Evolutionary conservation across 2,113 vertebrate species (phyloP), one percentile per base, ranked within the genome.

Genomic region (Mobula hypostoma): DNA sequence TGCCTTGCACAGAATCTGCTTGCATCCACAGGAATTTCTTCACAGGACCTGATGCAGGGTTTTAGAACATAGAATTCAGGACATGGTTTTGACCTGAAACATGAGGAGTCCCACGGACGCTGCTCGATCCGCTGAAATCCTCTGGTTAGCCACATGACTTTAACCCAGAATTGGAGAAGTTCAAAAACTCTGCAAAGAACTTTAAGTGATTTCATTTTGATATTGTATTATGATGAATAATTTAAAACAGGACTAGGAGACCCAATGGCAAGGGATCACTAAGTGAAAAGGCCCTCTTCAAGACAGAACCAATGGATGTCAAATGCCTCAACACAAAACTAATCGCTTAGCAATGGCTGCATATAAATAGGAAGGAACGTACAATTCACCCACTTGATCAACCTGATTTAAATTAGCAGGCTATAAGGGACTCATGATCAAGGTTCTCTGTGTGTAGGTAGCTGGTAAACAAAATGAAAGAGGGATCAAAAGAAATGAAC

Each of bases 401-500:
- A 56, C 91, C 24, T 27, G 8, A 93, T 93, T 76, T 2, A 76
- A 74, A 93, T 74, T 74, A 93, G 36, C 68, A 17, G 36, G 12
- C 56, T 63, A 68, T 19, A 17, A 66, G 68, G 15, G 29, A 29
- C 15, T 32, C 21, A 27, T 27, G 90, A 68, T 93, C 90, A 93
- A 93, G 4, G 32, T 74, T 93, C 68, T 72, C n/a, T 48, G 15
- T 68, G 15, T 68, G 68, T 66, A 70, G 90, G 90, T 72, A 74
- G 68, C 32, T 93, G 36, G 66, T 74, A 93, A 93, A 27, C 66
- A 93, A 74, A 93, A 21, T 93, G 68, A 66, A 93, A 70, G 90
- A 72, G 90, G 48, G 24, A 36, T 93, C 32, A 14, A 14, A 74
- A 90, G 14, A 93, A 93, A 93, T 74, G 63, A 40, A 72, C 68